These are phyloP conservation scores for Chiridota heheva DNA, from an alignment of 35 echinoderm and acorn worm genomes.

Conservation along the genomic window DNA sequence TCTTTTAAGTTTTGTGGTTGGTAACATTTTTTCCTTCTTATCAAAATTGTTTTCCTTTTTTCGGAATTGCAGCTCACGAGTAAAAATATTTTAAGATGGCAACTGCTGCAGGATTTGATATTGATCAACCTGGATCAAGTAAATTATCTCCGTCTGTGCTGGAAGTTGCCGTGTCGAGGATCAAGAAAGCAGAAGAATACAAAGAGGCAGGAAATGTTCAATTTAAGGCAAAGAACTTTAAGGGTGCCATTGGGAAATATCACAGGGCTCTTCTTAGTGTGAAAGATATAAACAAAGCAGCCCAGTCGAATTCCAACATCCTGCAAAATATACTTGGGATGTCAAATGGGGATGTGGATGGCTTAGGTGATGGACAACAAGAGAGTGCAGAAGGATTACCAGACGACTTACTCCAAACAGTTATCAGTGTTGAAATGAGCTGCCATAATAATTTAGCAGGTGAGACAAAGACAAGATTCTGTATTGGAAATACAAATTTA, in stretches of 20 bases:
- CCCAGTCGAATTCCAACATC: neutral
- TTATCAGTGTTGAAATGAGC: slow-evolving; percentile 37
- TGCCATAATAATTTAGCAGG: slow-evolving; percentile 92
- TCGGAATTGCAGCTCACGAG: no score
- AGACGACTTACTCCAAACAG: slow-evolving; percentile 36
- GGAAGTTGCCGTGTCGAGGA: no score
- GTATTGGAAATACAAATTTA: no score
- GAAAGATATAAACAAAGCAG: slow-evolving; percentile 49
- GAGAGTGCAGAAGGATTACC: slow-evolving; percentile 20
- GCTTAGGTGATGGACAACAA: neutral
- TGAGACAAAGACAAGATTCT: no score
- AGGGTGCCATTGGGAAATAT: slow-evolving; percentile 78
- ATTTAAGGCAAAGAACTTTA: slow-evolving; percentile 71
- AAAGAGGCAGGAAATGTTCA: slow-evolving; percentile 62
- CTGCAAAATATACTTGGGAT: slow-evolving; percentile 36
- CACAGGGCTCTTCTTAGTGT: slow-evolving; percentile 73
- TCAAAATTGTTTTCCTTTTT: no score
- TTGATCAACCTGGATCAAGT: no score
- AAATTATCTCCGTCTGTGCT: no score
- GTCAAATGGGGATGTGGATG: neutral
- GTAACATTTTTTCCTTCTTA: no score
- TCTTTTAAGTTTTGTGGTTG: no score
- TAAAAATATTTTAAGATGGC: no score
- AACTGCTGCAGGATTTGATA: no score
- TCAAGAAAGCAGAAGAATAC: slow-evolving; percentile 61